A percentile compares a stretch with the other conserved stretches of the same genome.
Evolutionary conservation across 2,113 vertebrate genomes (phyloP).

Genomic region (Glareola pratincola): DNA sequence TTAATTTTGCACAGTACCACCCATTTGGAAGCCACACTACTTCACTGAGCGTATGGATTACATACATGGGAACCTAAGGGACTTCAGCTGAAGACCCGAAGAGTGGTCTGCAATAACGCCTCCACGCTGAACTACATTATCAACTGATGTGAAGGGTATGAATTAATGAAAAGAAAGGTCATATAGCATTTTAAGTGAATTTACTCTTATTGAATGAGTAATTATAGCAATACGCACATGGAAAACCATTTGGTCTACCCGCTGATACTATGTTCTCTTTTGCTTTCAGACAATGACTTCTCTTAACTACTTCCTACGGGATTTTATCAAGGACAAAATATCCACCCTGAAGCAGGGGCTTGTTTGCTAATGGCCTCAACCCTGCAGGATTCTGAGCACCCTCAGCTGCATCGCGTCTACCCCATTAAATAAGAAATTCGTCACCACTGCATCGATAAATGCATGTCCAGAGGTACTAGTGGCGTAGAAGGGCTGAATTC

Average conservation of each 20-base stretch:
- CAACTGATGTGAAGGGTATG: not conserved
- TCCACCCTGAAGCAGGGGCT: not conserved
- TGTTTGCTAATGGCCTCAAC: fast-evolving
- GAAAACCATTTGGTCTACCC: not conserved
- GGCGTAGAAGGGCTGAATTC: not conserved
- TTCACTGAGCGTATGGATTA: not conserved
- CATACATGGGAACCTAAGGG: not conserved
- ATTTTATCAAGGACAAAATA: slow-evolving; percentile 10
- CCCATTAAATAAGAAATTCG: not conserved
- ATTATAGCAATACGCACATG: not conserved
- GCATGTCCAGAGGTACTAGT: fast-evolving
- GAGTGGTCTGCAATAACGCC: not conserved
- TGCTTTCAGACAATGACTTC: slow-evolving; percentile 13
- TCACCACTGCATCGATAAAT: fast-evolving
- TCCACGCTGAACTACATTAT: not conserved
- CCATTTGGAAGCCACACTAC: not conserved
- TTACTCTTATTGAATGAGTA: slow-evolving; percentile 16
- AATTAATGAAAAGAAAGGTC: slow-evolving; percentile 22
- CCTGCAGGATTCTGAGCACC: not conserved
- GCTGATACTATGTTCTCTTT: not conserved
- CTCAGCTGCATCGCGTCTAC: fast-evolving
- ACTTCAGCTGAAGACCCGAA: not conserved
- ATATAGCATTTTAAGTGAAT: not conserved
- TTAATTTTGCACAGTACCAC: slow-evolving; percentile 1
- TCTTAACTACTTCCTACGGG: not conserved